Percentiles rank a stretch among this genome's conserved stretches.
Evolutionary conservation across 2,888 invertebrate species (phyloP).

Genomic region (Ceramica pisi): DNA sequence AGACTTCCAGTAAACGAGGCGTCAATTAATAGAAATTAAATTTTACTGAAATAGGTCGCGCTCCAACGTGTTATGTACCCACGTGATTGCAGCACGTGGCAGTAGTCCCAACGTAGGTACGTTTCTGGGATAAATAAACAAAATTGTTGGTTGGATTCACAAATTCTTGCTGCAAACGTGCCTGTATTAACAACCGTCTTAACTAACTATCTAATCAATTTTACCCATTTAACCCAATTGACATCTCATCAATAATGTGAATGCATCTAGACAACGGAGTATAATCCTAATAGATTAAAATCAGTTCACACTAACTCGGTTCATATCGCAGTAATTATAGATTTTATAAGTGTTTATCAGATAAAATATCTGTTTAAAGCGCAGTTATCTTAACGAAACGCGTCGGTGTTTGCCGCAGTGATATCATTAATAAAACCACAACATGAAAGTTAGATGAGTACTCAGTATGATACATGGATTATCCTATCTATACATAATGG

Average conservation of each 20-base stretch:
- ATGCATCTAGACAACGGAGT: neutral
- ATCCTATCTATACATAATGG: neutral
- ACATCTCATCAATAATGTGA: slow-evolving; percentile 33
- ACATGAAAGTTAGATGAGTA: neutral
- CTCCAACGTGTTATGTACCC: slow-evolving; percentile 59
- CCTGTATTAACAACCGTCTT: slow-evolving; percentile 12
- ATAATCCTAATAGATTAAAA: slow-evolving; percentile 55
- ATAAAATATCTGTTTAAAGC: slow-evolving; percentile 46
- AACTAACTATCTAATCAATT: slow-evolving; percentile 5
- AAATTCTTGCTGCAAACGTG: slow-evolving; percentile 69
- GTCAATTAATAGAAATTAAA: slow-evolving; percentile 23
- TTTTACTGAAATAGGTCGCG: slow-evolving; percentile 31
- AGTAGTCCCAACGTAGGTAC: slow-evolving; percentile 73
- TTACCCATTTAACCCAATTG: slow-evolving; percentile 6
- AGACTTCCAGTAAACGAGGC: slow-evolving; percentile 14
- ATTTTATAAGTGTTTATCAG: slow-evolving; percentile 62
- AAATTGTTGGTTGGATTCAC: slow-evolving; percentile 63
- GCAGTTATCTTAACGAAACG: slow-evolving; percentile 38
- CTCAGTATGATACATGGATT: slow-evolving; percentile 2
- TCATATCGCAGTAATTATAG: slow-evolving; percentile 48
- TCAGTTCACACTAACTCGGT: slow-evolving; percentile 47
- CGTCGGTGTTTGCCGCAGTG: slow-evolving; percentile 27
- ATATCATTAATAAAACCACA: slow-evolving; percentile 30
- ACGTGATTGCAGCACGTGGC: slow-evolving; percentile 75
- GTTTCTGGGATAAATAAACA: slow-evolving; percentile 70